Evolutionary conservation across 23 tunicate species (phyloP), one percentile per base, ranked within the genome.

Genomic region (Clavelina lepadiformis): DNA sequence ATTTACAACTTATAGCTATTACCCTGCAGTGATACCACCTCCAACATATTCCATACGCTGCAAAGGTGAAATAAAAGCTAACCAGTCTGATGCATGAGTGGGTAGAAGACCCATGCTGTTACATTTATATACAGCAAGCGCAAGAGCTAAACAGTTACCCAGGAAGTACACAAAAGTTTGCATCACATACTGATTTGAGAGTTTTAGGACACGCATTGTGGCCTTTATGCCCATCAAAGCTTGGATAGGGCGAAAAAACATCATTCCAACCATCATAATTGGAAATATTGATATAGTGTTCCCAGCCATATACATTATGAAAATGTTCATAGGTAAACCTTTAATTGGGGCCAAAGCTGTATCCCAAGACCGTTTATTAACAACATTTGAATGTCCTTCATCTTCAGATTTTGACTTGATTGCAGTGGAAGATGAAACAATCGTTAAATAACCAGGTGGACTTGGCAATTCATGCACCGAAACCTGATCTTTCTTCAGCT

Each of bases 221-320:
- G 80, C 69, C 47, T 75, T 34, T 61, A 91, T 82, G 0, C 82
- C 83, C 93, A 83, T 83, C 0, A 83, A 52, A 1, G 94, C 99
- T 67, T 86, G 91, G 30, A 86, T 71, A 0, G 91, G 91, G 56
- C 94, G 57, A 32, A 88, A 86, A 55, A 89, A 89, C 88, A 75
- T 81, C 97, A 89, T 89, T 29, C 99, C 99, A 18, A 94, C 83
- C 99, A 94, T 94, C 88, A 94, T 80, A 37, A 94, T 94, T 0
- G 99, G 99, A 65, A 94, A 86, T 25, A 94, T 94, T 41, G 94
- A 86, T 35, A 94, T 94, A 22, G 95, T 65, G 63, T 86, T 82
- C 22, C 99, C 99, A 33, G 88, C 76, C 99, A 94, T 94, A 58
- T 94, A 94, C 94, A 94, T 85, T 15, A 94, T 81, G 35, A 94